Base-by-base conservation (phyloP, 2,888 invertebrate genomes). In the Leucophenga montana region DNA sequence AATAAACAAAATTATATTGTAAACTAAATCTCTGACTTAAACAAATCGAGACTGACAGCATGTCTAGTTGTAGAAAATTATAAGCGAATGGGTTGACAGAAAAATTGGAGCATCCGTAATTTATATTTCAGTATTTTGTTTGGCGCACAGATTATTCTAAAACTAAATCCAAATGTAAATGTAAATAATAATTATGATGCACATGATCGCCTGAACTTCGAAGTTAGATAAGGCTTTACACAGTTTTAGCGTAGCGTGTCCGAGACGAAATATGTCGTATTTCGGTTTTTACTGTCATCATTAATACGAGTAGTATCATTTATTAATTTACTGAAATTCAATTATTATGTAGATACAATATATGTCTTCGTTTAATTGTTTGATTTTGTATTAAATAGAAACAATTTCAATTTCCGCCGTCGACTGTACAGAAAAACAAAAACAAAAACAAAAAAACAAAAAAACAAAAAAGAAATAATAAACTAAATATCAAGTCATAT, bases 1-100 rank as follows among this genome's bases (percentile, higher is more conserved):
- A 39, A 39, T 71, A 74, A 69, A 64, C 71, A 71, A 59, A 61
- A 68, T 67, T 57, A 59, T n/a, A n/a, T n/a, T n/a, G n/a, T n/a
- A 67, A 67, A 16, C 9, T 39, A 39, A 8, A 39, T 11, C 39
- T 2, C 39, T 39, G 11, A 39, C 39, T 11, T 11, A 8, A 39
- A 39, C 9, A 5, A 11, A 8, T 39, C 8, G 39, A 1, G 39
- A 39, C 39, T 39, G 39, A 39, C 39, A 39, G 39, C 39, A 39
- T 11, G 11, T 39, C 39, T 11, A 39, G 39, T 39, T 1, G 8
- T 39, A 39, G 9, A 39, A 39, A 3, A 39, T 27, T 27, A 39
- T 39, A 5, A 8, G 11, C 11, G 39, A 5, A 39, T 27, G 27
- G 27, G 4, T 39, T 50, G 50, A 50, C 50, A n/a, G 1, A 50